Evolutionary conservation across 1,140 invertebrate species (phyloP).

Genomic region (Littorina saxatilis): DNA sequence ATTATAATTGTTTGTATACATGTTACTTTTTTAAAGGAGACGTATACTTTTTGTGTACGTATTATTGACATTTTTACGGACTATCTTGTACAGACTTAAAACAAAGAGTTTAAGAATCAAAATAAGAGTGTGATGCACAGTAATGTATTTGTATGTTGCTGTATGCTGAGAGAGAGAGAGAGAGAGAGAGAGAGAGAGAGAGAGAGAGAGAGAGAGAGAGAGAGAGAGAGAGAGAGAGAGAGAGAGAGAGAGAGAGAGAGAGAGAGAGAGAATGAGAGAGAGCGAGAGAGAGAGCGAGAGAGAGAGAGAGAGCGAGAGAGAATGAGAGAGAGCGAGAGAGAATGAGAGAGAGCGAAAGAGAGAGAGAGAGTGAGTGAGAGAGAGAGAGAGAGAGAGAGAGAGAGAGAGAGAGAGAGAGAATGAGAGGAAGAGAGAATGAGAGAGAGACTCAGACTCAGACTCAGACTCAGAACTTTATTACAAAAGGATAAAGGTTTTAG

Average conservation of each 20-base stretch:
- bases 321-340: no score
- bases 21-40: no score
- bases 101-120: neutral
- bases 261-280: neutral
- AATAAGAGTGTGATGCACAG: neutral
- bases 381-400: neutral
- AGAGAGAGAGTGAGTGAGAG: neutral
- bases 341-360: neutral
- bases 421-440: neutral
- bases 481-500: no score
- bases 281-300: no score
- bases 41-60: no score
- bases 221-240: no score
- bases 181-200: neutral
- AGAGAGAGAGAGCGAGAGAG: no score
- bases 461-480: neutral
- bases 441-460: neutral
- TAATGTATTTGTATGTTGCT: no score
- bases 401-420: neutral
- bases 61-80: no score
- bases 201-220: no score
- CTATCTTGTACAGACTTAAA: no score
- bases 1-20: no score
- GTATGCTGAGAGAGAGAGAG: neutral
- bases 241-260: neutral